Evolutionary conservation across 2,888 invertebrate species (phyloP), one percentile per base, ranked within the genome.

Genomic region (Melangyna quadrimaculata): DNA sequence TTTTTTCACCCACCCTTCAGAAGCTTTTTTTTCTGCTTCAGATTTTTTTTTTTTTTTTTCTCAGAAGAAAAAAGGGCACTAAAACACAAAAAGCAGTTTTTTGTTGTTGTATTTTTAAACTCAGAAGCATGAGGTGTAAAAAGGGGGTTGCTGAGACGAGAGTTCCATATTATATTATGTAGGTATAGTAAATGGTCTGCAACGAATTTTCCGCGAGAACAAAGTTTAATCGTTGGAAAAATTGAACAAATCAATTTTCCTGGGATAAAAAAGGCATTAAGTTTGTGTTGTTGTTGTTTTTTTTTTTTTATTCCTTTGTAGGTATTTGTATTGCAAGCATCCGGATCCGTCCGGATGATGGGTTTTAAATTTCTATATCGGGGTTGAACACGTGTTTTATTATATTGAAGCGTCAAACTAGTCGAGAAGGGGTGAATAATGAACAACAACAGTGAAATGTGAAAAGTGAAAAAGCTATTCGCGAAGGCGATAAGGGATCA

Each of bases 181-280:
- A 48, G 12, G 1, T 55, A 57, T 73, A 89, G 89, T 88, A 91
- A 91, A 91, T 91, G 91, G 90, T 89, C 89, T 90, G 91, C 89
- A 87, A 90, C 90, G 90, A 91, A 91, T 91, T 88, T 88, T 88
- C 74, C 80, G 75, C 61, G 70, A 73, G 89, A 88, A 88, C 88
- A 86, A 89, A 90, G 91, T 91, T 91, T 91, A 91, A 91, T 91
- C 91, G 91, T 90, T 90, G 90, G 90, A 91, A 91, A 91, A 91
- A 91, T 91, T 91, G 91, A 92, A 92, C 92, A 91, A 92, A 91
- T 91, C 91, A 91, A 91, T 91, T 91, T 91, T 89, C 89, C 88
- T 89, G 88, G 89, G 89, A 89, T 87, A 80, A 87, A 86, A 87
- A 84, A 70, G 77, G 57, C 84, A 74, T 83, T 73, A 79, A 48